phyloP scores from a whole-genome alignment of 2,888 invertebrate species.

The Papilio elwesi region DNA sequence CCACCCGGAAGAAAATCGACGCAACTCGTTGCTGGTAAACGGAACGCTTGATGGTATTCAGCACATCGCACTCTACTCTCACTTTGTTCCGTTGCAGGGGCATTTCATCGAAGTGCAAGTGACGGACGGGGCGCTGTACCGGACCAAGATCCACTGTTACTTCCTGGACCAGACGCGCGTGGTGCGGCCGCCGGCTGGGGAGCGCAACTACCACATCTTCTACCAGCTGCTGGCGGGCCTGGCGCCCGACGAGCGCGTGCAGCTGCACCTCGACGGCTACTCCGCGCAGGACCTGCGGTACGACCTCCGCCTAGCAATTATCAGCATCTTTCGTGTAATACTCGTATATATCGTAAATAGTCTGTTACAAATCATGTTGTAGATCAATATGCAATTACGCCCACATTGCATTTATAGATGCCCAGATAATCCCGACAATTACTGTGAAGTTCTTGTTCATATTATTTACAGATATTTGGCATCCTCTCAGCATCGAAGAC shows the following conservation, averaged over 20 bases:
- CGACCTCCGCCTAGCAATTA: conserved; percentile 52
- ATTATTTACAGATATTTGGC: conserved; percentile 84
- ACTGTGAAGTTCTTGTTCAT: neutral
- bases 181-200: conserved; percentile 92
- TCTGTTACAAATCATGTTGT: too few relatives aligned
- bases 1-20: too few relatives aligned
- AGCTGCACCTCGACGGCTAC: conserved; percentile 94
- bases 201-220: conserved; percentile 98
- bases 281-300: conserved; percentile 92
- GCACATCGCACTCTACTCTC: neutral
- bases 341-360: too few relatives aligned
- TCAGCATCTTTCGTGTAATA: too few relatives aligned
- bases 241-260: conserved; percentile 92
- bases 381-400: too few relatives aligned
- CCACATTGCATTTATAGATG: too few relatives aligned
- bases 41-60: too few relatives aligned
- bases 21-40: too few relatives aligned
- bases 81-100: conserved; percentile 83
- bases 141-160: conserved; percentile 98
- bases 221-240: conserved; percentile 97
- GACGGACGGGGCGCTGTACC: conserved; percentile 96
- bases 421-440: too few relatives aligned
- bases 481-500: conserved; percentile 79
- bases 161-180: conserved; percentile 97
- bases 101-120: conserved; percentile 98